Evolutionary conservation across 2,888 invertebrate genomes (phyloP).

Genomic region (Leptinotarsa juncta): DNA sequence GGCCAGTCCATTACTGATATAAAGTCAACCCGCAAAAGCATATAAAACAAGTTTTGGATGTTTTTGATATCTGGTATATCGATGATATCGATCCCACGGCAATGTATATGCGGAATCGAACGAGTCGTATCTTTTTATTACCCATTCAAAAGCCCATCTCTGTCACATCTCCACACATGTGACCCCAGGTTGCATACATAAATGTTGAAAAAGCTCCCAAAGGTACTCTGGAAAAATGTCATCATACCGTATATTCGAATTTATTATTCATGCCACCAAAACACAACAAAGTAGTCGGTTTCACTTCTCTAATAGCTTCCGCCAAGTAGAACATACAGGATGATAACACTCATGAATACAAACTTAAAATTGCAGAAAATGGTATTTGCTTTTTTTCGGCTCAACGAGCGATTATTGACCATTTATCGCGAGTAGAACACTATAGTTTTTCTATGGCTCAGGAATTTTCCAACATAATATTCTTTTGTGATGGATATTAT

Average conservation of each 20-base stretch:
- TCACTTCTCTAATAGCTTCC: slow-evolving; percentile 12
- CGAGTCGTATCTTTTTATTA: slow-evolving; percentile 65
- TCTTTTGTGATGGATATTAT: no score
- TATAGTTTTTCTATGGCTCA: no score
- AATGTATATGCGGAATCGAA: slow-evolving; percentile 58
- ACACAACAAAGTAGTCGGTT: slow-evolving; percentile 33
- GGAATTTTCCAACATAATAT: no score
- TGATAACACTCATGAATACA: no score
- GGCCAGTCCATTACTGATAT: slow-evolving; percentile 58
- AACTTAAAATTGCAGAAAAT: no score
- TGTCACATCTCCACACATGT: slow-evolving; percentile 62
- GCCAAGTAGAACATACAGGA: background rate
- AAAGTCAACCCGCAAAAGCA: slow-evolving; percentile 61
- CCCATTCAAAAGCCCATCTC: slow-evolving; percentile 62
- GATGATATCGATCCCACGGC: slow-evolving; percentile 60
- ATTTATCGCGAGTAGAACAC: no score
- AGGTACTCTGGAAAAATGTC: slow-evolving; percentile 61
- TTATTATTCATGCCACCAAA: slow-evolving; percentile 44
- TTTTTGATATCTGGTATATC: slow-evolving; percentile 62
- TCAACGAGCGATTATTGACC: no score
- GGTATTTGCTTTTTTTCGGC: no score
- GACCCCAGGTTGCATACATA: slow-evolving; percentile 62
- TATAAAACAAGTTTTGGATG: slow-evolving; percentile 63
- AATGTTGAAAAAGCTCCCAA: slow-evolving; percentile 60
- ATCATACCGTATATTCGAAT: slow-evolving; percentile 55